Conservation (phyloP, 2,797 vertebrate genomes). For the Schizopygopsis malacanthus region DNA sequence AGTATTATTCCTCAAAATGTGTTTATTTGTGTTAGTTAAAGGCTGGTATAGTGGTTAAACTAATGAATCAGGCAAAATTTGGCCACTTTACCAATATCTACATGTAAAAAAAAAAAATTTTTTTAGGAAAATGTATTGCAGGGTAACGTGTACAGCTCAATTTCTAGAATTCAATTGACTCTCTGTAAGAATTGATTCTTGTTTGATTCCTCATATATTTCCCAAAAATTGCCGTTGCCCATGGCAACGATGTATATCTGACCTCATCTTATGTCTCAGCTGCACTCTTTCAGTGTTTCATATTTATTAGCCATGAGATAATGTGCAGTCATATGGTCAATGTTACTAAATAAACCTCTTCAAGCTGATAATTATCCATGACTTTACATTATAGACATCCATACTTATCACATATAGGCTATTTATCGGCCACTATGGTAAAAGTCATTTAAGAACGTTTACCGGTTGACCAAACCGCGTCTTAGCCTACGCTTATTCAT, state of each 20-base stretch:
- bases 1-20: neutral
- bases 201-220: neutral
- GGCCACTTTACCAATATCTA: neutral
- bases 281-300: neutral
- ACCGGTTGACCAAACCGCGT: neutral
- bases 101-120: neutral
- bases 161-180: neutral
- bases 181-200: conserved; percentile 3
- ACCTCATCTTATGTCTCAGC: neutral
- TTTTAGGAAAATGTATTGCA: neutral
- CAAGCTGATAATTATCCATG: neutral
- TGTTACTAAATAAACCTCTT: neutral
- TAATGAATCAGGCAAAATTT: neutral
- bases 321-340: neutral
- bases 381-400: neutral
- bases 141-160: neutral
- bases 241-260: conserved; percentile 1
- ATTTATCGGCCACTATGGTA: neutral
- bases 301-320: neutral
- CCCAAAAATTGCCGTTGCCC: neutral
- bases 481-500: neutral
- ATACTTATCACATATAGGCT: neutral
- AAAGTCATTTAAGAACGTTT: neutral
- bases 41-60: neutral
- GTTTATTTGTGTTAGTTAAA: neutral